Conservation (phyloP, 2,797 vertebrate species). For the Menidia menidia region DNA sequence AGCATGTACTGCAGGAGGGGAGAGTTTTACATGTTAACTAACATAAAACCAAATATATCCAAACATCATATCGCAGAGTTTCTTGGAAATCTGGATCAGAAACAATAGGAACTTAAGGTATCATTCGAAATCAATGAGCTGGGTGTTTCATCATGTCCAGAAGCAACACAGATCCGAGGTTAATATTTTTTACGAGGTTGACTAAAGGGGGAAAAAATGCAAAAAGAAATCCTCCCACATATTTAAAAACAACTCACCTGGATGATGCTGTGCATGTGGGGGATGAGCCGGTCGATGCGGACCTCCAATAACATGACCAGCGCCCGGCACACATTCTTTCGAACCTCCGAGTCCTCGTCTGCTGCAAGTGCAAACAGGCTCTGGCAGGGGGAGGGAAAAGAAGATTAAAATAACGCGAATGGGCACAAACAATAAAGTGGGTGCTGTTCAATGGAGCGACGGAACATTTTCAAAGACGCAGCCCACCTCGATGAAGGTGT, state of each 20-base stretch:
- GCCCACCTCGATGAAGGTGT: constrained; percentile 94
- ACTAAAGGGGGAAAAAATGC: too few relatives aligned
- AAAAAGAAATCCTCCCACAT: too few relatives aligned
- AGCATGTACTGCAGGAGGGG: constrained; percentile 89
- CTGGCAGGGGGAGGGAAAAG: constrained; percentile 64
- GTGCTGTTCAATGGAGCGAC: neutral
- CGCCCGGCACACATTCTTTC: constrained; percentile 94
- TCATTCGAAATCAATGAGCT: constrained; percentile 73
- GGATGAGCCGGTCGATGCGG: constrained; percentile 92
- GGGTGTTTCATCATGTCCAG: constrained; percentile 74
- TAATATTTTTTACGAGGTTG: too few relatives aligned
- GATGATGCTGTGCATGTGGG: constrained; percentile 97
- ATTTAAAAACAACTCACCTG: constrained; percentile 78
- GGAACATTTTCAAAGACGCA: neutral
- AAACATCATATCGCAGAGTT: neutral
- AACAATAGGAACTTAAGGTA: constrained; percentile 63
- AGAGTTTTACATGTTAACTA: neutral
- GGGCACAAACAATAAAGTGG: neutral
- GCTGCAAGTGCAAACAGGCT: constrained; percentile 93
- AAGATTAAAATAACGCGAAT: neutral
- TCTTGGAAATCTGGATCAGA: constrained; percentile 59
- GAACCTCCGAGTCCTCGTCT: constrained; percentile 94
- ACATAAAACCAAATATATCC: neutral
- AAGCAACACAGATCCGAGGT: neutral
- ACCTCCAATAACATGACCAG: constrained; percentile 96